Evolutionary conservation across 2,113 vertebrate species (phyloP), one percentile per base, ranked within the genome.

Genomic region (Eubucco bourcierii): DNA sequence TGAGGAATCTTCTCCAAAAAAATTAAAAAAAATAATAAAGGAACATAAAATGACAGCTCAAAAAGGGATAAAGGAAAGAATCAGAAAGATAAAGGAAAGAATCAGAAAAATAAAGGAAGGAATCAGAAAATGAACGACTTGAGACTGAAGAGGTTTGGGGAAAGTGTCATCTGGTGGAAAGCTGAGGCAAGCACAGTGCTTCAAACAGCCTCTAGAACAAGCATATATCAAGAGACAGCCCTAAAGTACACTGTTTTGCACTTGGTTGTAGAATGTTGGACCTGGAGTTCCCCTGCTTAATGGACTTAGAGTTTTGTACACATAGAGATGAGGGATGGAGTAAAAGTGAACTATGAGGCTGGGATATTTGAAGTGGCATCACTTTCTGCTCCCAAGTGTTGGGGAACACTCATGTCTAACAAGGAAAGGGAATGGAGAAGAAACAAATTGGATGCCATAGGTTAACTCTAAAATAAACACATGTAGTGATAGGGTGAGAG

Each of bases 111-210:
- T 39, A 39, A 39, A 39, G 37, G 10, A 39, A 39, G 11, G 24
- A 74, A 74, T 64, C 23, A 71, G 75, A 88, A 92, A 88, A 56
- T 31, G 75, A 0, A 7, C 27, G 27, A 72, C 56, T 50, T 78
- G 4, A 61, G 24, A 37, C 53, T 67, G 20, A 84, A 61, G 15
- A 29, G 14, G 46, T 86, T 90, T 70, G 24, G 10, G 88, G 47
- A 84, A 87, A 88, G 56, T 84, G 39, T 80, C 68, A 87, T 75
- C 85, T 88, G 60, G 33, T 73, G 75, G 67, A 79, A 89, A 80
- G 10, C 10, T 66, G n/a, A 17, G 7, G n/a, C 50, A 80, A 87
- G 52, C 82, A 67, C 71, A 87, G 12, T 23, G n/a, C 15, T 55
- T 44, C 31, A 41, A 44, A 15, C 41, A 44, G 41, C 41, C 44